These are phyloP conservation scores for Phrynocephalus forsythii DNA, from an alignment of 2,797 vertebrate species.

Conservation along the genomic window DNA sequence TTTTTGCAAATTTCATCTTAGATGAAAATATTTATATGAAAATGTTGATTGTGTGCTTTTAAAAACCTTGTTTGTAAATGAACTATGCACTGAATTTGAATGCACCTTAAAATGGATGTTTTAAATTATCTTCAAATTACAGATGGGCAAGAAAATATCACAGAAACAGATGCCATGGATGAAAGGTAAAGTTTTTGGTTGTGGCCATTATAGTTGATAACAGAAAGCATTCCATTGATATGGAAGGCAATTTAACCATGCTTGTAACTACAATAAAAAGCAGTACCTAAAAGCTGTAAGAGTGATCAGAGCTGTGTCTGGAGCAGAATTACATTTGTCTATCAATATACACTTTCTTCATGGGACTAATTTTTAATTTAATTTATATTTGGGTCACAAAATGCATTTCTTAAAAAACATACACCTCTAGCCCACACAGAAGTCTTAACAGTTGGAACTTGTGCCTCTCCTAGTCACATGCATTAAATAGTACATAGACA, in stretches of 20 bases:
- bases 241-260: not conserved
- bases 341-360: no score
- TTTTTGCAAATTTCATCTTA: not conserved
- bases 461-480: not conserved
- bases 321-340: not conserved
- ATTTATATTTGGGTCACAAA: not conserved
- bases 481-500: not conserved
- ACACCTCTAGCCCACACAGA: not conserved
- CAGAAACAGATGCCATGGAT: slow-evolving; percentile 80
- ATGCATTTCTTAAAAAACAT: not conserved
- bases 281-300: not conserved
- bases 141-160: slow-evolving; percentile 76
- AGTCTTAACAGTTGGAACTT: no score
- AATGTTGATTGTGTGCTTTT: not conserved
- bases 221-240: not conserved
- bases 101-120: slow-evolving; percentile 11
- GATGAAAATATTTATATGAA: not conserved
- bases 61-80: not conserved
- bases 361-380: not conserved
- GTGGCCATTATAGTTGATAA: not conserved
- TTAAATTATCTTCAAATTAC: slow-evolving; percentile 54
- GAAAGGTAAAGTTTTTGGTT: slow-evolving; percentile 76
- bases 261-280: not conserved
- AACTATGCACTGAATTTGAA: not conserved
- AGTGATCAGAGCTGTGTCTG: not conserved